phyloP scores from a whole-genome alignment of 2,113 vertebrate genomes.

The Prietella phreatophila region DNA sequence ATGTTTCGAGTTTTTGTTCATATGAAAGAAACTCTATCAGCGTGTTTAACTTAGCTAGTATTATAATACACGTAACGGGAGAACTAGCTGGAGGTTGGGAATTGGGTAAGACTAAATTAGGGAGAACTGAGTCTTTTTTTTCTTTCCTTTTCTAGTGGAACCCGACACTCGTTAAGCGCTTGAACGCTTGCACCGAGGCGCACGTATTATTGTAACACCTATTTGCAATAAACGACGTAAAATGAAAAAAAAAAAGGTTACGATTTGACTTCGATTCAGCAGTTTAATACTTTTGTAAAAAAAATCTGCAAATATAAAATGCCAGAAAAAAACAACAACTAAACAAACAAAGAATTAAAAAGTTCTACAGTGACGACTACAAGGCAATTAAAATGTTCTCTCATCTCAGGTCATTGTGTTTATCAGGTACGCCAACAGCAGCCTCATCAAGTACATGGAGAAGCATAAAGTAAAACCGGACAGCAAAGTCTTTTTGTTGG shows the following conservation, averaged over 20 bases:
- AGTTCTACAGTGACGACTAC: not conserved
- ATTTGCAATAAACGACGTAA: not conserved
- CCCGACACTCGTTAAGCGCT: not conserved
- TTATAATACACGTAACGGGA: no score
- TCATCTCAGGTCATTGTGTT: constrained; percentile 23
- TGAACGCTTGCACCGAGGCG: not conserved
- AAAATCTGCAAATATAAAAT: no score
- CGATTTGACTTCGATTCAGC: no score
- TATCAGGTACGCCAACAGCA: constrained; percentile 95
- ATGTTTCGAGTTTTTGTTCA: no score
- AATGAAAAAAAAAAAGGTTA: no score
- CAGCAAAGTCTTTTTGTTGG: constrained; percentile 98
- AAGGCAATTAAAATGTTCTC: not conserved
- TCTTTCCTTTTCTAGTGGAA: not conserved
- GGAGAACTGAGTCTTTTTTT: no score
- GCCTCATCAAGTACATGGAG: constrained; percentile 99
- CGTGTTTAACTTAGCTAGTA: no score
- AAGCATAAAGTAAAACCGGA: constrained; percentile 99
- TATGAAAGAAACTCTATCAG: not conserved
- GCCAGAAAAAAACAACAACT: no score
- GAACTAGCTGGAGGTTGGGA: no score
- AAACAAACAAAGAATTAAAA: no score
- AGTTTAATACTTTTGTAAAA: no score
- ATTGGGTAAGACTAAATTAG: not conserved
- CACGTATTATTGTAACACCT: no score